Conservation (phyloP, 2,888 invertebrate genomes). For the Thymelicus sylvestris region DNA sequence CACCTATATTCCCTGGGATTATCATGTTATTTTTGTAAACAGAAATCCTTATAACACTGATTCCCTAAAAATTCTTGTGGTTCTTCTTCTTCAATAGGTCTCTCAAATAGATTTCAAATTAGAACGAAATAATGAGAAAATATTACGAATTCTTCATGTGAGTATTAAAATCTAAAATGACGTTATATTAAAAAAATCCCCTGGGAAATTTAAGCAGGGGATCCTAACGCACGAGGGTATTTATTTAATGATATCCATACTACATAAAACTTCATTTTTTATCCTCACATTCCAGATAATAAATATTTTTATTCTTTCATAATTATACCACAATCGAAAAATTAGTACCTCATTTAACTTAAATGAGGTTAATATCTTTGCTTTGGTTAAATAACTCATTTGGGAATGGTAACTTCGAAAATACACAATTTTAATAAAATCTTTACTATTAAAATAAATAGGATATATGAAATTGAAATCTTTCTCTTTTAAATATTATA, state of each 20-base stretch:
- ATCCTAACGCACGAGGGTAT: too few relatives aligned
- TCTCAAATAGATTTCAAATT: too few relatives aligned
- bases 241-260: neutral
- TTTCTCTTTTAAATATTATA: neutral
- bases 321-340: slow-evolving; percentile 2
- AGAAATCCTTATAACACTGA: too few relatives aligned
- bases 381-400: slow-evolving; percentile 15
- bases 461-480: neutral
- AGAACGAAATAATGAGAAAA: too few relatives aligned
- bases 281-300: slow-evolving; percentile 8
- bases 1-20: neutral
- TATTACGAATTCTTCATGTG: too few relatives aligned
- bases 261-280: neutral
- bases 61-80: too few relatives aligned
- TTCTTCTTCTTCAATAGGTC: too few relatives aligned
- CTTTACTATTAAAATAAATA: slow-evolving; percentile 2
- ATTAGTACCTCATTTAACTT: neutral
- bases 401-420: slow-evolving; percentile 21
- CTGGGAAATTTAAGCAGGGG: too few relatives aligned
- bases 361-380: neutral
- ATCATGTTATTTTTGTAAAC: too few relatives aligned
- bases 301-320: slow-evolving; percentile 25
- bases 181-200: too few relatives aligned
- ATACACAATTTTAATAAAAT: neutral
- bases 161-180: too few relatives aligned